These are phyloP conservation scores for Tenthredo livida DNA, from an alignment of 2,888 invertebrate species.

Conservation along the genomic window DNA sequence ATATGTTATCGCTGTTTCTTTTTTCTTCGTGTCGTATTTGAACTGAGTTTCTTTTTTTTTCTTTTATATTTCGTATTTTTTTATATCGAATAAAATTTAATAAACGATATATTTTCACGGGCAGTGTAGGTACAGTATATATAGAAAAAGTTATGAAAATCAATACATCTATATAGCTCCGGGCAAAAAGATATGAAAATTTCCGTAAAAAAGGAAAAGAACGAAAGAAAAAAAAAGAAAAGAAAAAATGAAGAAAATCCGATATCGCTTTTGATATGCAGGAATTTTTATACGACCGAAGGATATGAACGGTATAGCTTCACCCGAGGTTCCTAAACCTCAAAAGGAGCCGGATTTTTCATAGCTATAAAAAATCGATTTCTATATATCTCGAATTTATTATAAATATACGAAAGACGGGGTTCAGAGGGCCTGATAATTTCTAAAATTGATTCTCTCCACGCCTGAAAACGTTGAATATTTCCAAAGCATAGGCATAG, in stretches of 20 bases:
- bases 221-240: not conserved
- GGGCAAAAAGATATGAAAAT: not conserved
- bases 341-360: not conserved
- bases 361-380: slow-evolving; percentile 31
- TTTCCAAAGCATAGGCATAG: not conserved
- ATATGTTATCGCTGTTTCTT: not conserved
- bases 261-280: slow-evolving; percentile 27
- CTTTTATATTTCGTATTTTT: not conserved
- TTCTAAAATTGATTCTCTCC: not conserved
- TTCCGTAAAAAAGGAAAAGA: not conserved
- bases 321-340: not conserved
- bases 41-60: not conserved
- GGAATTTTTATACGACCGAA: slow-evolving; percentile 16
- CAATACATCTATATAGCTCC: not conserved
- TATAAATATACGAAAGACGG: not conserved
- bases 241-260: not conserved
- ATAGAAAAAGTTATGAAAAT: not conserved
- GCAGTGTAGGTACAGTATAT: not conserved
- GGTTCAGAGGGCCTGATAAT: not conserved
- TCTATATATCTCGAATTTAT: not conserved
- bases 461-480: not conserved
- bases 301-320: slow-evolving; percentile 4
- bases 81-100: not conserved
- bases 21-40: not conserved
- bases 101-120: not conserved